Percentiles rank a stretch among this genome's conserved stretches.
Evolutionary conservation across 2,113 vertebrate genomes (phyloP).

Genomic region (Callorhinus ursinus): DNA sequence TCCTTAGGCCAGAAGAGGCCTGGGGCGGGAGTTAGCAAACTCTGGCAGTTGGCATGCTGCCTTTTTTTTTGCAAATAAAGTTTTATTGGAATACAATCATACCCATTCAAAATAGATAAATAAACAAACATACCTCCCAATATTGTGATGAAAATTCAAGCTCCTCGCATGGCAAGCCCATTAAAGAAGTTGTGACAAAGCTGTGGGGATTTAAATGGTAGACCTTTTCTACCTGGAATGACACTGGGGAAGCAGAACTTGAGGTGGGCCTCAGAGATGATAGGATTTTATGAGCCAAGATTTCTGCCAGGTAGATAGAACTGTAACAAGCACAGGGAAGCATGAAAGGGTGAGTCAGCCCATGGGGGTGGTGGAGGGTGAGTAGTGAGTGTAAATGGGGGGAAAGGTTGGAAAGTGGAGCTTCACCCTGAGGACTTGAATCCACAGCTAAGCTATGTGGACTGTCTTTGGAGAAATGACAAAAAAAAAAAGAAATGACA

Average conservation of each 20-base stretch:
- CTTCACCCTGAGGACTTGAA: not conserved
- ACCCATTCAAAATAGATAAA: not conserved
- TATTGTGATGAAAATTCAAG: not conserved
- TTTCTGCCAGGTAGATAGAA: not conserved
- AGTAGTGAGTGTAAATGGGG: not conserved
- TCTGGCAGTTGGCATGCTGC: not conserved
- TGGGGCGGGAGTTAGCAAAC: not conserved
- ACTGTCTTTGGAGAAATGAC: constrained; percentile 2
- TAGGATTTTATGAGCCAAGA: not conserved
- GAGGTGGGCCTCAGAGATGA: not conserved
- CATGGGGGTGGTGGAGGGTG: not conserved
- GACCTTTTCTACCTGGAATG: not conserved
- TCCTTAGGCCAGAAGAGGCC: not conserved
- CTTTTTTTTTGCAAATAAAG: constrained; percentile 35
- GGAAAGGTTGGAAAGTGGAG: not conserved
- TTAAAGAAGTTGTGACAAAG: not conserved
- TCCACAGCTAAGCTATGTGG: not conserved
- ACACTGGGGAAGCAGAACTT: not conserved
- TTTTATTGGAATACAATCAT: not conserved
- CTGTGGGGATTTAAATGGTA: not conserved
- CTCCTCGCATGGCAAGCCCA: not conserved
- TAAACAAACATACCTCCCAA: not conserved
- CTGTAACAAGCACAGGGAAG: not conserved
- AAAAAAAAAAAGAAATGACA: not conserved
- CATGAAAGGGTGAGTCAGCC: not conserved